A percentile compares a stretch with the other conserved stretches of the same genome.
Conservation (phyloP, 2,888 invertebrate genomes). For the Bembecia ichneumoniformis region DNA sequence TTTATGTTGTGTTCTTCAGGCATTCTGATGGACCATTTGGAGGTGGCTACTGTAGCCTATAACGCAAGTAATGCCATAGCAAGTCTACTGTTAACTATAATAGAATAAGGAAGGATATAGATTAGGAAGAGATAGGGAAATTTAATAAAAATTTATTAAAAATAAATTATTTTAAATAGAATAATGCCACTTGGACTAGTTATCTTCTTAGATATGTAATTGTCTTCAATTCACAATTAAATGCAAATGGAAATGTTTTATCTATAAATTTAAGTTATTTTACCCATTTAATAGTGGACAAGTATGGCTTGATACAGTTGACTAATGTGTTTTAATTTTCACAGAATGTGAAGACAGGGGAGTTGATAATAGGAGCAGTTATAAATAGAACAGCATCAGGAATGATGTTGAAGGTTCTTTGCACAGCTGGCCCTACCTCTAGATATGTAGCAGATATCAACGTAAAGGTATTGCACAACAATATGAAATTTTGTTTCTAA, state of each 20-base stretch:
- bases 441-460: conserved; percentile 89
- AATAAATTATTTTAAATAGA: too few relatives aligned
- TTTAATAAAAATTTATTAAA: too few relatives aligned
- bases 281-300: background rate
- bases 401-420: conserved; percentile 85
- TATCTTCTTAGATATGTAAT: too few relatives aligned
- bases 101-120: too few relatives aligned
- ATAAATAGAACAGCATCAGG: conserved; percentile 81
- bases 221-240: too few relatives aligned
- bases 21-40: too few relatives aligned
- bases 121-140: too few relatives aligned
- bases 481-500: background rate
- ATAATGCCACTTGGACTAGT: too few relatives aligned
- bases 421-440: conserved; percentile 83
- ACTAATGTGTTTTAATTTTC: conserved; percentile 6
- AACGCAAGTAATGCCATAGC: too few relatives aligned
- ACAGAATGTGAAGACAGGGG: conserved; percentile 80
- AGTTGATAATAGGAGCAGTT: conserved; percentile 84
- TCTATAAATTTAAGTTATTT: background rate
- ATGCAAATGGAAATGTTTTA: background rate
- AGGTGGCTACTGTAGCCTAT: too few relatives aligned
- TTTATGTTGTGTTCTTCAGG: background rate
- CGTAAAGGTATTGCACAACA: conserved; percentile 77
- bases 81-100: too few relatives aligned
- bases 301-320: background rate